A percentile compares a stretch with the other conserved stretches of the same genome.
Evolutionary conservation across 2,888 invertebrate genomes (phyloP).

Genomic region (Ariolimax columbianus): DNA sequence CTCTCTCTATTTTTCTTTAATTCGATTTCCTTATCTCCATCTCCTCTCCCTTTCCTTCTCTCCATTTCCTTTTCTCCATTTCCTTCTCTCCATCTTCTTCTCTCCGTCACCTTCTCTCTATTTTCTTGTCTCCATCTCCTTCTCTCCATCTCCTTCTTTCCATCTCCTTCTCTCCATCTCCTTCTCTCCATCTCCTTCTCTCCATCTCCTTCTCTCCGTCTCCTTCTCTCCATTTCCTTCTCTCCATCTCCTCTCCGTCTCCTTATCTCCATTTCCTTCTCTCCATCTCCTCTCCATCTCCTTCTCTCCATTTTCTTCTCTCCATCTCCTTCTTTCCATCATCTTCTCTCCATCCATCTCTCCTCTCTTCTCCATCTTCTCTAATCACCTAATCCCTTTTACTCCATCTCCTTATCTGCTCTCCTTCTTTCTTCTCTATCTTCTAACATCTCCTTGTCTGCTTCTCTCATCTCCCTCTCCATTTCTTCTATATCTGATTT

Average conservation of each 20-base stretch:
- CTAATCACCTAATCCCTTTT: neutral
- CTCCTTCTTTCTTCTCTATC: neutral
- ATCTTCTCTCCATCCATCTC: neutral
- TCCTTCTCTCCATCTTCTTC: no score
- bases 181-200: neutral
- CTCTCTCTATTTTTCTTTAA: no score
- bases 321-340: neutral
- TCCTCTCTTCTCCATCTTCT: neutral
- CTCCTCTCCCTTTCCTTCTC: no score
- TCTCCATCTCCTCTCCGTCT: neutral
- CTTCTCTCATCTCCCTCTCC: no score
- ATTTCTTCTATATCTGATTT: neutral
- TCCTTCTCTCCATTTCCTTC: neutral
- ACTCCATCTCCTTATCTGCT: neutral
- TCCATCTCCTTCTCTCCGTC: neutral
- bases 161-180: neutral
- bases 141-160: neutral
- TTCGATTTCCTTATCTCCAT: no score
- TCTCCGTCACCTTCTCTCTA: no score
- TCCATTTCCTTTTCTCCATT: no score
- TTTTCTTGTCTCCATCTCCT: neutral
- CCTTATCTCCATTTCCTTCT: neutral
- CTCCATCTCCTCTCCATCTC: neutral
- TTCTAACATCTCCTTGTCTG: neutral
- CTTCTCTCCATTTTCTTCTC: neutral